These are phyloP conservation scores for Ctenoplectra terminalis DNA, from an alignment of 1,140 invertebrate genomes.

Conservation along the genomic window DNA sequence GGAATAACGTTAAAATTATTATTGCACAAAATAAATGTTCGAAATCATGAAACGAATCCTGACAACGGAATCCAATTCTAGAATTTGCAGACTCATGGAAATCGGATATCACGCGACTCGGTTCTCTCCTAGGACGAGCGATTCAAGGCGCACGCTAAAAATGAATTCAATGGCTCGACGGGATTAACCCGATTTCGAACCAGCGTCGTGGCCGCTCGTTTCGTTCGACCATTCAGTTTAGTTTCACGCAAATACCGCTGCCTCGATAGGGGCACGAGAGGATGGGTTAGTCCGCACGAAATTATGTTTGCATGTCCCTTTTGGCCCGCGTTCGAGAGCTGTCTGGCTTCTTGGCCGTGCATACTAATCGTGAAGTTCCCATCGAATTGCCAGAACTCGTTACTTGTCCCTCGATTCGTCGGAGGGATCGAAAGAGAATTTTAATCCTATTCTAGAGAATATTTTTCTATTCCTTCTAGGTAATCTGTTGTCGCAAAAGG, in stretches of 20 bases:
- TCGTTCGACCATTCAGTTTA: constrained; percentile 62
- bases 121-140: background rate
- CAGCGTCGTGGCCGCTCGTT: constrained; percentile 36
- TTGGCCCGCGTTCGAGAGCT: constrained; percentile 33
- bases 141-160: constrained; percentile 51
- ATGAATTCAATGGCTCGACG: constrained; percentile 60
- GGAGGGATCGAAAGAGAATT: background rate
- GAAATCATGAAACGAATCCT: background rate
- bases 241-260: constrained; percentile 45
- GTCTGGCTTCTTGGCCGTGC: constrained; percentile 33
- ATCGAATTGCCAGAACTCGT: constrained; percentile 12
- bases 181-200: constrained; percentile 51
- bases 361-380: constrained; percentile 25
- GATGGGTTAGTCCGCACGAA: constrained; percentile 9
- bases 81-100: background rate
- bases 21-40: background rate
- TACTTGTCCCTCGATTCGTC: constrained; percentile 17
- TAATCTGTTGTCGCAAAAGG: no score
- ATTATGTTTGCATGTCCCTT: constrained; percentile 59
- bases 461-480: background rate
- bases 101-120: background rate
- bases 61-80: background rate
- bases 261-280: background rate
- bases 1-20: no score
- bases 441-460: background rate